A percentile compares a stretch with the other conserved stretches of the same genome.
Conservation (phyloP, 2,888 invertebrate genomes). For the Uloborus plumipes region DNA sequence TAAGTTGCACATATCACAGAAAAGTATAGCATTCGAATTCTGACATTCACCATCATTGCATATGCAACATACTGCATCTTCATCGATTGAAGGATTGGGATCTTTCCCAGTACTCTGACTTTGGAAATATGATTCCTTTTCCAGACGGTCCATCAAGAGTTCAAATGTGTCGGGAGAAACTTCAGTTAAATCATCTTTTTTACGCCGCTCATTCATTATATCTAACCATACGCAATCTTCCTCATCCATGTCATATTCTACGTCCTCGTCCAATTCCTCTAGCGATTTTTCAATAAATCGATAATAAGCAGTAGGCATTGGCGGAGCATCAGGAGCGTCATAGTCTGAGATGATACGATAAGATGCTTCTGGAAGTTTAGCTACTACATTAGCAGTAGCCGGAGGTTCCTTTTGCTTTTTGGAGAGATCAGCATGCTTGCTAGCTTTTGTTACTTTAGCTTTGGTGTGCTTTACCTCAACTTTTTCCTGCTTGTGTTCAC, state of each 20-base stretch:
- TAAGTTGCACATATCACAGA: conserved; percentile 99
- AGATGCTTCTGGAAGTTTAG: conserved; percentile 79
- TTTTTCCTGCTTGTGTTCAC: conserved; percentile 54
- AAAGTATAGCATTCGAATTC: conserved; percentile 97
- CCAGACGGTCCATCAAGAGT: conserved; percentile 95
- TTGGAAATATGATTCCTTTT: conserved; percentile 97
- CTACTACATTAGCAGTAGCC: conserved; percentile 53
- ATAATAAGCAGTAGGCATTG: conserved; percentile 89
- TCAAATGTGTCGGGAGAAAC: conserved; percentile 93
- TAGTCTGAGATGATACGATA: conserved; percentile 83
- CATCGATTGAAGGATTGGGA: conserved; percentile 86
- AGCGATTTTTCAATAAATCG: conserved; percentile 92
- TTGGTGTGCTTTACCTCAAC: conserved; percentile 43
- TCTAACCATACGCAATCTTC: conserved; percentile 96
- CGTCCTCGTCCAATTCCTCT: conserved; percentile 92
- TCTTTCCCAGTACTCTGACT: conserved; percentile 74
- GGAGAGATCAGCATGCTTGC: conserved; percentile 62
- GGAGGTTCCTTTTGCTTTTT: conserved; percentile 66
- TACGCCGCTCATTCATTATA: conserved; percentile 87
- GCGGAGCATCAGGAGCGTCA: conserved; percentile 84
- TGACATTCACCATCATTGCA: conserved; percentile 99
- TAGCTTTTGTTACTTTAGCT: conserved; percentile 51
- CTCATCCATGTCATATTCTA: conserved; percentile 98
- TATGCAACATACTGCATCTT: conserved; percentile 98
- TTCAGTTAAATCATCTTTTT: conserved; percentile 78